Evolutionary conservation across 2,113 vertebrate genomes (phyloP), one percentile per base, ranked within the genome.

Genomic region (Halichoerus grypus): DNA sequence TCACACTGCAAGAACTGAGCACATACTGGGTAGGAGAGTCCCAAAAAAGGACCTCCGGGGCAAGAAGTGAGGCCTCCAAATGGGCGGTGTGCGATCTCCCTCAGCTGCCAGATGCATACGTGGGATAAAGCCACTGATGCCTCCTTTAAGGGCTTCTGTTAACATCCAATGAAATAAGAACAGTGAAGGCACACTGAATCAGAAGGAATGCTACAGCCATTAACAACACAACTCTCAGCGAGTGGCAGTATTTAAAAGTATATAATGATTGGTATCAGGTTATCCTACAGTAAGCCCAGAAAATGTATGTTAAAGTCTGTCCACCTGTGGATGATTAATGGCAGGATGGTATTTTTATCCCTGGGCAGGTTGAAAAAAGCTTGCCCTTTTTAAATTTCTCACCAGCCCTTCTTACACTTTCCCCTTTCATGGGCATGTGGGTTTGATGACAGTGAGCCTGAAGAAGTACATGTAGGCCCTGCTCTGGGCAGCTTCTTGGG

Each of bases 281-380:
- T 84, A 81, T 69, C 55, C 90, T 36, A 63, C 36, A 80, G 42
- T 53, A 94, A 94, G 51, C 92, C 46, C 63, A 95, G 87, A 69
- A 97, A 96, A 96, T 81, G 72, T 39, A 49, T 80, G 90, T 95
- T 83, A 92, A 97, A 97, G 92, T 65, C 92, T 36, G 19, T 24
- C 80, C 88, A 92, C 90, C 94, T 96, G 95, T 24, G 88, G 76
- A 42, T 24, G 31, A 77, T 87, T 81, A 95, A 77, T 16, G 51
- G 36, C 31, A 49, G 77, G 61, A 36, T 28, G n/a, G 72, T 24
- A 63, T n/a, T 42, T 63, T 92, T 79, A 95, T 87, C 46, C 83
- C 36, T 21, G 28, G 18, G 33, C 36, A 83, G 61, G 22, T 36
- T 83, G 92, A 91, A 87, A 77, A 96, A 22, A 79, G n/a, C 51